Evolutionary conservation across 2,888 invertebrate species (phyloP).

Genomic region (Rhagonycha fulva): DNA sequence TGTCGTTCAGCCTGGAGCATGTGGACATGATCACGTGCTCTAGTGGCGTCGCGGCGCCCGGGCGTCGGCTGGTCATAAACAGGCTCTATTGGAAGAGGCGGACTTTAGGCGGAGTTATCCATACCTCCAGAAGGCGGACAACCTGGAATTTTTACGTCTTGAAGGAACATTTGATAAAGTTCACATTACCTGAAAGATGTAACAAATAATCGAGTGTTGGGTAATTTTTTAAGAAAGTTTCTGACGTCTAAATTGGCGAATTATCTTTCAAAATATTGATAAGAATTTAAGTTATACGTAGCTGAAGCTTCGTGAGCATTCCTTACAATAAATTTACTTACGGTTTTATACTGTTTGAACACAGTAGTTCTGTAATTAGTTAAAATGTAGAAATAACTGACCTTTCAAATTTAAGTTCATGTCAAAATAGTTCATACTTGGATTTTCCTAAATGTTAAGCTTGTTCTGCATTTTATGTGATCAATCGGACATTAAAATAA

Average conservation of each 20-base stretch:
- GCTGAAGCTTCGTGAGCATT: not conserved
- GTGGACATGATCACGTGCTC: constrained; percentile 50
- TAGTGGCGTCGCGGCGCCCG: constrained; percentile 48
- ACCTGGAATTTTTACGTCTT: constrained; percentile 38
- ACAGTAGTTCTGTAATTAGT: not conserved
- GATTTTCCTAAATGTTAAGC: not conserved
- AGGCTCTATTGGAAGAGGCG: constrained; percentile 45
- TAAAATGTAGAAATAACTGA: no score
- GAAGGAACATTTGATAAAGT: constrained; percentile 38
- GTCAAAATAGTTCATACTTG: not conserved
- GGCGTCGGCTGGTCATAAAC: constrained; percentile 42
- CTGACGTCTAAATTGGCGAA: not conserved
- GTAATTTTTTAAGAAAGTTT: not conserved
- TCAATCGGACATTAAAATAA: no score
- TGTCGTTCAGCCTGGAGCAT: constrained; percentile 41
- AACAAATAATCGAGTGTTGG: not conserved
- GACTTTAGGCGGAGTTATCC: constrained; percentile 43
- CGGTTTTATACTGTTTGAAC: not conserved
- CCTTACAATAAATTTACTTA: not conserved
- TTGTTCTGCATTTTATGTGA: no score
- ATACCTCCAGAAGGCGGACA: constrained; percentile 47
- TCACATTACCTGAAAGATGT: constrained; percentile 14
- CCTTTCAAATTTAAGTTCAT: not conserved
- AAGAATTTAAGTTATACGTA: not conserved
- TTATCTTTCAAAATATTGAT: not conserved